A percentile compares a stretch with the other conserved stretches of the same genome.
Evolutionary conservation across 53 echinoderm and acorn worm species (phyloP).

Genomic region (Antedon mediterranea): DNA sequence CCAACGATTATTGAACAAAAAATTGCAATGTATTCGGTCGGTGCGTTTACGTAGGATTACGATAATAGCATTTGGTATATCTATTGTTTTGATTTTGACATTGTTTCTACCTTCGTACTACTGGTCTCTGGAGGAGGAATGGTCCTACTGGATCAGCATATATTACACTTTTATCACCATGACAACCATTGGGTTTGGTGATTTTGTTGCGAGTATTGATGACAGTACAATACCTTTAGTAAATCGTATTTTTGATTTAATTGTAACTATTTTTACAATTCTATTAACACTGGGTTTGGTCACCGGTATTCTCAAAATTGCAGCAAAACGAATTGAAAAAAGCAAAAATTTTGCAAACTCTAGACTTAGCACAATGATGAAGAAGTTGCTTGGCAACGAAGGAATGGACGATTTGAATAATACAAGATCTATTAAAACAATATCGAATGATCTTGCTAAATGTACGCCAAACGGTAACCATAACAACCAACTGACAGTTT

Average conservation of each 20-base stretch:
- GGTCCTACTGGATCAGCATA: constrained; percentile 13
- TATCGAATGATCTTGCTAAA: not conserved
- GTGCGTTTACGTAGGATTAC: not conserved
- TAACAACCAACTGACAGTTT: not conserved
- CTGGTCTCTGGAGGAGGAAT: not conserved
- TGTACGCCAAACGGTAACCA: not conserved
- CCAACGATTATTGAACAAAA: not conserved
- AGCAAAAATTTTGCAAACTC: not conserved
- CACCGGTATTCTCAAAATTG: not conserved
- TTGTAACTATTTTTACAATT: not conserved
- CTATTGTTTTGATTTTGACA: not conserved
- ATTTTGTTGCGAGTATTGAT: constrained; percentile 19
- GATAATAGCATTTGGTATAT: not conserved
- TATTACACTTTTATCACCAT: constrained; percentile 27
- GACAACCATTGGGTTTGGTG: constrained; percentile 29
- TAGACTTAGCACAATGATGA: not conserved
- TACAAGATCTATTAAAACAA: not conserved
- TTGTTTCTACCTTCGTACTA: not conserved
- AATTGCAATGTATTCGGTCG: not conserved
- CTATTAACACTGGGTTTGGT: not conserved
- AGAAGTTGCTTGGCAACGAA: not conserved
- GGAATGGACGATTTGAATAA: not conserved
- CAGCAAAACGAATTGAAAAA: not conserved
- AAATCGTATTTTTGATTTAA: not conserved
- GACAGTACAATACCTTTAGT: not conserved